Base-by-base conservation (phyloP, 2,797 vertebrate species). In the Acipenser transmontanus region DNA sequence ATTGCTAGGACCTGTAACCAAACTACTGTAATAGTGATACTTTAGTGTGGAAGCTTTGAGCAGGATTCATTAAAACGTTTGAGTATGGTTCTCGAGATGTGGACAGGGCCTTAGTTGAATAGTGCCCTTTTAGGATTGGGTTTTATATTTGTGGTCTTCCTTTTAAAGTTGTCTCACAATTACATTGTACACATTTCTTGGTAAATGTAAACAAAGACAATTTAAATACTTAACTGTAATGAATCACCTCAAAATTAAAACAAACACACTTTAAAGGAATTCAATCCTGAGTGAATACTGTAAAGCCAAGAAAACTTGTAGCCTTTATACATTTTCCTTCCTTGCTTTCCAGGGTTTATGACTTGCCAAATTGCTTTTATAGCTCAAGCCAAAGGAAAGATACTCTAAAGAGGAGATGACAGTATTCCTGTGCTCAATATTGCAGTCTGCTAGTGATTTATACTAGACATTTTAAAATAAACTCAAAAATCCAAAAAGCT, bases 241-340 rank as follows among this genome's bases (percentile, higher is more conserved):
- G 52, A 54, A 9, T n/a, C 52, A 54, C 52, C n/a, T 9, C 8
- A 54, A 54, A 54, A 54, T 54, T 54, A 7, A 54, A 54, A 69
- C 60, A 50, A 47, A n/a, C 12, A 61, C 50, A n/a, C 17, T 61
- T 66, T 47, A 49, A 65, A n/a, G 7, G 47, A 12, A 66, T 61
- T 61, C 10, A 61, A 14, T 50, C 11, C 12, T 34, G 49, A 14
- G 47, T 6, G 14, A 14, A 49, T 2, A 60, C 7, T 20, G 13
- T 62, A 13, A 62, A 50, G 57, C 59, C 61, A 51, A 68, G 66
- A 13, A 61, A 62, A 52, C 60, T n/a, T 50, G 11, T 12, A 9
- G 20, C 50, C 61, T 66, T 59, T 20, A 13, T 54, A 54, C 34
- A 68, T 68, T 62, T 68, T 63, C 61, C 66, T 48, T 13, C 14